Evolutionary conservation across 2,113 vertebrate genomes (phyloP).

Genomic region (Cyanoramphus novaezelandiae): DNA sequence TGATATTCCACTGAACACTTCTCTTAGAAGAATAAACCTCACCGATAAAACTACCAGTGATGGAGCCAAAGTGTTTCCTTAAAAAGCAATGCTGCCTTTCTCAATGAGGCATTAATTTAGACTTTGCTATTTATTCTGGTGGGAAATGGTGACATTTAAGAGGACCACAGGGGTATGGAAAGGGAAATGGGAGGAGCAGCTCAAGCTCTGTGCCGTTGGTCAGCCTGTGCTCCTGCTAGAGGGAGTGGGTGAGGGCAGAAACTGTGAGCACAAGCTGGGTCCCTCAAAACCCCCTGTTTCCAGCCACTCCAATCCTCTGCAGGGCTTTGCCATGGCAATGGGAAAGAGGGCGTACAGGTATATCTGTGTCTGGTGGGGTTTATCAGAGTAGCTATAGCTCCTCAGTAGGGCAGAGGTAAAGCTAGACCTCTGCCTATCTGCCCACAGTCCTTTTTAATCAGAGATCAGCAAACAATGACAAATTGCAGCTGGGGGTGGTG

Average conservation of each 20-base stretch:
- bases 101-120: not conserved
- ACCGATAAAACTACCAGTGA: not conserved
- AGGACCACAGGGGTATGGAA: not conserved
- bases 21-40: not conserved
- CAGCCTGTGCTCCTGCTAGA: not conserved
- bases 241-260: not conserved
- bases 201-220: not conserved
- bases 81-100: not conserved
- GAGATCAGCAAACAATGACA: not conserved
- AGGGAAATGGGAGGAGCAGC: not conserved
- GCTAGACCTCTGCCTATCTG: not conserved
- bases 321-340: accelerated
- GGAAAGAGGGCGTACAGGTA: not conserved
- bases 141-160: not conserved
- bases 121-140: not conserved
- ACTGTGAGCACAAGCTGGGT: not conserved
- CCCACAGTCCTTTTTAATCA: not conserved
- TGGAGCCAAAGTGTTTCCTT: not conserved
- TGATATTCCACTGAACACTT: not conserved
- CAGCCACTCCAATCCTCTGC: not conserved
- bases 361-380: accelerated
- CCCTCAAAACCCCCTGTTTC: not conserved
- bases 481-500: not conserved
- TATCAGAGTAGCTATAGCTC: not conserved
- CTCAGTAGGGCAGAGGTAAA: not conserved